Conservation (phyloP, 2,888 invertebrate species). For the Nymphalis polychloros region DNA sequence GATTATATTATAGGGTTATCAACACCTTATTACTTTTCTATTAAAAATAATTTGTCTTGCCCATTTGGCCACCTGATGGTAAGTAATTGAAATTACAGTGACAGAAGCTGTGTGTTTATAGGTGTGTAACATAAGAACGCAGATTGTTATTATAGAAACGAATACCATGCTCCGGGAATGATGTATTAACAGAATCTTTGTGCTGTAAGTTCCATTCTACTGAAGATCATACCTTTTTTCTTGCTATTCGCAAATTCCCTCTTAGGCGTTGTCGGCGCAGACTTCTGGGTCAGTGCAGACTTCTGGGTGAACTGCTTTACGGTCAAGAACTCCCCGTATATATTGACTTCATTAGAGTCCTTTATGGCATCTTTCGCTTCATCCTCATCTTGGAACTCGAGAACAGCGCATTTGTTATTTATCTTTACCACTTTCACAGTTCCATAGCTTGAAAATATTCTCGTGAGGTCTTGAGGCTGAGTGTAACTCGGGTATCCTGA, state of each 20-base stretch:
- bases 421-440: conserved; percentile 49
- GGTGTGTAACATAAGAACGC: too few species aligned
- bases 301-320: conserved; percentile 45
- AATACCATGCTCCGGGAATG: too few species aligned
- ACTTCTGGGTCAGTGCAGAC: conserved; percentile 30
- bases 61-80: too few species aligned
- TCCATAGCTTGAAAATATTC: conserved; percentile 55
- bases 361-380: conserved; percentile 48
- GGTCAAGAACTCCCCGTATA: conserved; percentile 60
- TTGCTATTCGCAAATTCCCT: conserved; percentile 48
- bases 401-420: conserved; percentile 43
- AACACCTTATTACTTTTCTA: too few species aligned
- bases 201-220: background rate
- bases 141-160: background rate
- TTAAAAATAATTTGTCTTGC: too few species aligned
- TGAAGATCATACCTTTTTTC: conserved; percentile 47
- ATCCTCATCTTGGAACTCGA: conserved; percentile 44
- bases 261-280: conserved; percentile 39
- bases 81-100: too few species aligned
- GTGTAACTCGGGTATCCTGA: conserved; percentile 64
- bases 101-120: too few species aligned
- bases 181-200: too few species aligned
- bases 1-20: too few species aligned
- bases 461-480: conserved; percentile 54
- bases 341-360: conserved; percentile 45